These are phyloP conservation scores for Minunthozetes semirufus DNA, from an alignment of 2,888 invertebrate genomes.

Conservation along the genomic window DNA sequence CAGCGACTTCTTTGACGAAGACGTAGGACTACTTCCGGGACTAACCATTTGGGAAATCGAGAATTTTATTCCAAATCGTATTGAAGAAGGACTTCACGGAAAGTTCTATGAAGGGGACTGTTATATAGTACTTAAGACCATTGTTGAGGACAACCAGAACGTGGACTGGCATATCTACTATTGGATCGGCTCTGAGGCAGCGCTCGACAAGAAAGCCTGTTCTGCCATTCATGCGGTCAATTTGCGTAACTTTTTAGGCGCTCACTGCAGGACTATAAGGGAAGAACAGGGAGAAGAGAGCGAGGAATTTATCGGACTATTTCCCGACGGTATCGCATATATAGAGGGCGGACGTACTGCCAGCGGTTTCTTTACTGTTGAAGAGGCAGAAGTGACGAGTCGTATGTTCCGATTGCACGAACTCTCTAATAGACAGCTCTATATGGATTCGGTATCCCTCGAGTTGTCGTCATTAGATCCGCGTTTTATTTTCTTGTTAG, in stretches of 20 bases:
- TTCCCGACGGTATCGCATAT: conserved; percentile 82
- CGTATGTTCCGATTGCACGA: conserved; percentile 82
- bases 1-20: conserved; percentile 90
- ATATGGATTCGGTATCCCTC: conserved; percentile 73
- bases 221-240: conserved; percentile 99
- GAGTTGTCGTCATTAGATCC: conserved; percentile 71
- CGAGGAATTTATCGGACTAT: conserved; percentile 86
- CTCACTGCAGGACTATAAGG: conserved; percentile 82
- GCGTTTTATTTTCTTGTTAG: conserved; percentile 82
- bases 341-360: conserved; percentile 96
- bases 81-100: conserved; percentile 75
- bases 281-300: conserved; percentile 97
- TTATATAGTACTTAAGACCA: conserved; percentile 89
- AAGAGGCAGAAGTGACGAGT: conserved; percentile 74
- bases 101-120: conserved; percentile 99
- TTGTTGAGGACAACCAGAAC: conserved; percentile 66
- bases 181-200: conserved; percentile 95
- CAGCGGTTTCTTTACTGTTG: conserved; percentile 94
- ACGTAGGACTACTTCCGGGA: conserved; percentile 85
- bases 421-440: conserved; percentile 72
- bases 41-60: conserved; percentile 98
- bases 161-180: conserved; percentile 94
- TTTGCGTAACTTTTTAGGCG: conserved; percentile 87
- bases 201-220: conserved; percentile 88
- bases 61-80: conserved; percentile 91